A percentile compares a stretch with the other conserved stretches of the same genome.
Conservation (phyloP, 2,888 invertebrate species). For the Sabatieria punctata region DNA sequence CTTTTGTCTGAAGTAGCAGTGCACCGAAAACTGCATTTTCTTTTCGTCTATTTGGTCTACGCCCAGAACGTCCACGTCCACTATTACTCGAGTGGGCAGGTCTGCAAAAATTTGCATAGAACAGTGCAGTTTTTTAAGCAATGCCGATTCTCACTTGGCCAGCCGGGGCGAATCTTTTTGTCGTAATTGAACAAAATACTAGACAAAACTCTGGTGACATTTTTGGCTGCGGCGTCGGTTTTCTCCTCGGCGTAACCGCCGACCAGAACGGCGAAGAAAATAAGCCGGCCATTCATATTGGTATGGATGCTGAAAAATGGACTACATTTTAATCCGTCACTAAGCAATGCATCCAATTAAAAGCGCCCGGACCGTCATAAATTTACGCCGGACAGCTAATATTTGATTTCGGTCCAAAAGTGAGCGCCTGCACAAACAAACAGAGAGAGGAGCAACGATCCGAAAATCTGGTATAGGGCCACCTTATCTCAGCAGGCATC, state of each 20-base stretch:
- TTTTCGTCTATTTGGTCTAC: slow-evolving; percentile 70
- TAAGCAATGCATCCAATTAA: too few relatives aligned
- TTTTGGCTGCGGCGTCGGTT: background rate
- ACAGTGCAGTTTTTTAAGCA: background rate
- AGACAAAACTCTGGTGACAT: background rate
- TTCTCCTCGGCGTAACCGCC: background rate
- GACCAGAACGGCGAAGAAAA: too few relatives aligned
- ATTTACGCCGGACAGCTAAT: too few relatives aligned
- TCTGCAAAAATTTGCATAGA: background rate
- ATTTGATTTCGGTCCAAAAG: too few relatives aligned
- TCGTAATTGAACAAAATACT: background rate
- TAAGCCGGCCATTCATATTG: too few relatives aligned
- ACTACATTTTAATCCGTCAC: too few relatives aligned
- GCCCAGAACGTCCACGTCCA: slow-evolving; percentile 61
- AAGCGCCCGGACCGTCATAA: too few relatives aligned
- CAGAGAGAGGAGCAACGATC: too few relatives aligned
- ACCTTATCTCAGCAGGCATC: too few relatives aligned
- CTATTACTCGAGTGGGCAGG: slow-evolving; percentile 48
- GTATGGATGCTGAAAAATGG: too few relatives aligned
- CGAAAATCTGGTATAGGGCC: too few relatives aligned
- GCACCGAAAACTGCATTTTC: slow-evolving; percentile 67
- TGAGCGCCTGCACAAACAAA: too few relatives aligned
- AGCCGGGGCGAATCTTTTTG: background rate
- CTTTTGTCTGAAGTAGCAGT: slow-evolving; percentile 64
- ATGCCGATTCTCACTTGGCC: background rate